Base-by-base conservation (phyloP, 2,797 vertebrate genomes). In the Nothura maculosa region DNA sequence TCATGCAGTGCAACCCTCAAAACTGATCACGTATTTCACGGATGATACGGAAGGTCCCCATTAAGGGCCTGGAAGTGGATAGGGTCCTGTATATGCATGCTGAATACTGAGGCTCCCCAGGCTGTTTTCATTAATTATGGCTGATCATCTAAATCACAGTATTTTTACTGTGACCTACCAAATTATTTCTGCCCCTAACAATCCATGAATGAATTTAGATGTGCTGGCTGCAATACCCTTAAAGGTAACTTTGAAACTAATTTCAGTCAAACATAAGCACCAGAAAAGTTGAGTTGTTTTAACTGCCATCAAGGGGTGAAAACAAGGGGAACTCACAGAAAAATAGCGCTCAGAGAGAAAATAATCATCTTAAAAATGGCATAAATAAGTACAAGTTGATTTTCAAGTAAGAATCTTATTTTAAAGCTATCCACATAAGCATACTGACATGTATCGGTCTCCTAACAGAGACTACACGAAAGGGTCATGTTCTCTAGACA, bases 61-160 rank as follows among this genome's bases (percentile, higher is more conserved):
- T 73, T 74, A 88, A 50, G 32, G 60, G 28, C 9, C 36, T 62
- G 25, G 57, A 80, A 72, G 8, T 36, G 8, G 4, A 42, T 6
- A 81, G 7, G 13, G 9, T 81, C 43, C 90, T 24, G 32, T 64
- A 60, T 7, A 81, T 0, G 5, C 20, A 42, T 76, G 84, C 48
- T 30, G 45, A 85, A 66, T 28, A 67, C 17, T 25, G 22, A 76
- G 30, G 70, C 22, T 86, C 34, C 32, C 38, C 67, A 91, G 88
- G 27, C 30, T 70, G 22, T 80, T 89, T 79, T 70, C 38, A 43
- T 85, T 93, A 84, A 85, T 86, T 90, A 77, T 12, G 45, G 25
- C n/a, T 85, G 54, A 90, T 77, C 10, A 90, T 82, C 89, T 86
- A 90, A 91, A 77, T 92, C 48, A 80, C n/a, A 76, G 40, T 84